Percentiles rank a stretch among this genome's conserved stretches.
Conservation (phyloP, 2,113 vertebrate species). For the Tragelaphus buxtoni region DNA sequence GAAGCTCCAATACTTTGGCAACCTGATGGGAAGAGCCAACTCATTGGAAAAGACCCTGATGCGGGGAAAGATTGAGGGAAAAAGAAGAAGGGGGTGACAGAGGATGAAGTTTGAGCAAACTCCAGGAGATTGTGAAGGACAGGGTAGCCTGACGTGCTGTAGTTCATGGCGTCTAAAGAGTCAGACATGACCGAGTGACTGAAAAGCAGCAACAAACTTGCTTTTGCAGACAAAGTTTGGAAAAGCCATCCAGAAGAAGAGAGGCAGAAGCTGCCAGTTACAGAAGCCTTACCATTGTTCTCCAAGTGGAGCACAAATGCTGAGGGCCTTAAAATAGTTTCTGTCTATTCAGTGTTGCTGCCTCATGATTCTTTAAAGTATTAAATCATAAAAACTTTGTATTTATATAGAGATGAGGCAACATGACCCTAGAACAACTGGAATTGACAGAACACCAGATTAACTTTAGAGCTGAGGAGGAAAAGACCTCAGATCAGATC, state of each 20-base stretch:
- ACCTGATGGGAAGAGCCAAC: neutral
- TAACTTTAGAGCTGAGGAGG: neutral
- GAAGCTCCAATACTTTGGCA: neutral
- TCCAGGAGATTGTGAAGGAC: neutral
- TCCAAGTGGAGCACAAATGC: neutral
- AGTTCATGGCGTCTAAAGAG: neutral
- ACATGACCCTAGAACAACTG: neutral
- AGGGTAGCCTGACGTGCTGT: neutral
- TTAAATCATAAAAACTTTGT: neutral
- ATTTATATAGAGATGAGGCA: neutral
- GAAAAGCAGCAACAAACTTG: neutral
- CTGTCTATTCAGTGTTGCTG: neutral
- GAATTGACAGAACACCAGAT: neutral
- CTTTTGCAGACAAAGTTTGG: neutral
- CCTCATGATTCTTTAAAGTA: neutral
- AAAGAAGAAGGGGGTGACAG: neutral
- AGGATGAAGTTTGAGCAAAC: neutral
- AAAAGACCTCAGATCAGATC: too few species aligned
- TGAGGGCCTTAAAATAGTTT: neutral
- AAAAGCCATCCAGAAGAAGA: neutral
- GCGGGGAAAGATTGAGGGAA: neutral
- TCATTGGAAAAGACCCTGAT: neutral
- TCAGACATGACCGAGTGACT: neutral
- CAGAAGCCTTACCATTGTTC: neutral
- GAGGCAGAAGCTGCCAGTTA: neutral